These are phyloP conservation scores for Neosilurus hyrtlii DNA, from an alignment of 2,797 vertebrate genomes.

Conservation along the genomic window DNA sequence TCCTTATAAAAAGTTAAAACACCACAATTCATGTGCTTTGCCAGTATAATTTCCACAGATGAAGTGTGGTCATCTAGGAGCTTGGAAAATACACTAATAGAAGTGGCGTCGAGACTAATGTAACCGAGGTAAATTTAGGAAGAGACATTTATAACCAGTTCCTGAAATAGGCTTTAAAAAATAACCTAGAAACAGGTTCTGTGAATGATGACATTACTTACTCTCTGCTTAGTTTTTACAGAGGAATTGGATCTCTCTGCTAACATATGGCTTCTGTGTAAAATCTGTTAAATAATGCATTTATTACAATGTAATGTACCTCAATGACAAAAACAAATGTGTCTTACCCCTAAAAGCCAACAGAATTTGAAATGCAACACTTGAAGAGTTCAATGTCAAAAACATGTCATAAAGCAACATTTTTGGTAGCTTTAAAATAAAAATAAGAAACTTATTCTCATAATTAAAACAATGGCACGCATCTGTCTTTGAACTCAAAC, in stretches of 20 bases:
- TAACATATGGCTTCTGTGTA: conserved; percentile 67
- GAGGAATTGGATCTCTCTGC: conserved; percentile 66
- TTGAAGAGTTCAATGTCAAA: neutral
- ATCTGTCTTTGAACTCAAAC: neutral
- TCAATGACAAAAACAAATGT: conserved; percentile 53
- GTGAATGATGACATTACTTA: conserved; percentile 71
- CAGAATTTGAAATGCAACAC: conserved; percentile 19
- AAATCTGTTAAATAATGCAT: conserved; percentile 80
- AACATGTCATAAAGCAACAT: too few species aligned
- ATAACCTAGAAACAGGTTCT: conserved; percentile 74
- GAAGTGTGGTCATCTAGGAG: conserved; percentile 59
- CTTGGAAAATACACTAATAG: conserved; percentile 70
- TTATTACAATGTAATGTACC: conserved; percentile 67
- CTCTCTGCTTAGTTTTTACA: conserved; percentile 70
- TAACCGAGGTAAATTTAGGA: conserved; percentile 77
- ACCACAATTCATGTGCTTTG: conserved; percentile 49
- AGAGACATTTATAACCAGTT: conserved; percentile 78
- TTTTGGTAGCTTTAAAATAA: too few species aligned
- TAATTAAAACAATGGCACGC: too few species aligned
- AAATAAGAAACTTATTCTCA: too few species aligned
- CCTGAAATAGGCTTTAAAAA: conserved; percentile 79
- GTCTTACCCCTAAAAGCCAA: conserved; percentile 40
- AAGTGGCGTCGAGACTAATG: conserved; percentile 73
- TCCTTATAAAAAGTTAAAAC: conserved; percentile 44
- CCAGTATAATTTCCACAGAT: conserved; percentile 64